phyloP scores from a whole-genome alignment of 2,888 invertebrate genomes.

The Iselma pallidipennis region DNA sequence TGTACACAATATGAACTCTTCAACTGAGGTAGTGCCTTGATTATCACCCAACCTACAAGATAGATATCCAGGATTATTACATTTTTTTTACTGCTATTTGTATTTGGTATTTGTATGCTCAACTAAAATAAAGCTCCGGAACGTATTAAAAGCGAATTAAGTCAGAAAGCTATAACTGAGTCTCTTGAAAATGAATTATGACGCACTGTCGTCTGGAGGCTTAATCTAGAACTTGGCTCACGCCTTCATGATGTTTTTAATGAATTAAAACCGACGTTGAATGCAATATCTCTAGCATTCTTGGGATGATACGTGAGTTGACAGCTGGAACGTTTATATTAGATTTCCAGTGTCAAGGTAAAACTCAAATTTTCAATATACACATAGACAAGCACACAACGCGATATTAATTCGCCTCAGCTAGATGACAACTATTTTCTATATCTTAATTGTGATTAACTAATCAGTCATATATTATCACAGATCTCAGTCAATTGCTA shows the following conservation, averaged over 20 bases:
- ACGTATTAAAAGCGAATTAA: neutral
- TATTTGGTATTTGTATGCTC: neutral
- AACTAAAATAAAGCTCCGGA: neutral
- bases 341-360: slow-evolving; percentile 14
- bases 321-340: slow-evolving; percentile 13
- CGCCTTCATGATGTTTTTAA: slow-evolving; percentile 12
- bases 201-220: neutral
- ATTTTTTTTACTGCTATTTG: neutral
- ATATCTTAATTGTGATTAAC: too few species aligned
- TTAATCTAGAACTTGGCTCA: neutral
- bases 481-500: too few species aligned
- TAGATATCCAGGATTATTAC: neutral
- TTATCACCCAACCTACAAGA: too few species aligned
- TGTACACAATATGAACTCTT: too few species aligned
- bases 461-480: too few species aligned
- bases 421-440: too few species aligned
- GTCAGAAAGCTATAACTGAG: neutral
- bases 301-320: slow-evolving; percentile 14
- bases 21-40: too few species aligned
- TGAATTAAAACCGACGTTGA: slow-evolving; percentile 14
- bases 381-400: neutral
- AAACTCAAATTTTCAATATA: slow-evolving; percentile 5
- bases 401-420: neutral
- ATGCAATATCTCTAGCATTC: slow-evolving; percentile 17
- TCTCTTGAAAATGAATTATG: slow-evolving; percentile 2